Conservation (phyloP, 1,140 invertebrate species). For the Cotesia chilonis region DNA sequence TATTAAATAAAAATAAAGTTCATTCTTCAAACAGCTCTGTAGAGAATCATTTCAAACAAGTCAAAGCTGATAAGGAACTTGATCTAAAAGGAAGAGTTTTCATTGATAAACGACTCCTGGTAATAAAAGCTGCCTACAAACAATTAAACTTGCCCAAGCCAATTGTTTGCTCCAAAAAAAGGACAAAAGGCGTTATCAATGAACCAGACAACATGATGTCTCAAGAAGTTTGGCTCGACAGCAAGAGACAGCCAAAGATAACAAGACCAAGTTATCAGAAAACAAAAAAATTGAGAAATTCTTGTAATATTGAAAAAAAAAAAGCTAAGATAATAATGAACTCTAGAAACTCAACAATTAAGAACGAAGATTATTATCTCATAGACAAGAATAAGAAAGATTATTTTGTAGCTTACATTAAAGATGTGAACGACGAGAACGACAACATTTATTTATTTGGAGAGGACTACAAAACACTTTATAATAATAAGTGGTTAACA, state of each 20-base stretch:
- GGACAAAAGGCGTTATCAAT: not conserved
- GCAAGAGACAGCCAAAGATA: not conserved
- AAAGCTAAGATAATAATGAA: not conserved
- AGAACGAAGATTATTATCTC: not conserved
- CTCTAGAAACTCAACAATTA: not conserved
- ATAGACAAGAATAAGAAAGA: not conserved
- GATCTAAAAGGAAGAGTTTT: slow-evolving; percentile 20
- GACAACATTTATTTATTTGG: not conserved
- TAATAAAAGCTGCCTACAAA: slow-evolving; percentile 8
- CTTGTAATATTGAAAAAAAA: not conserved
- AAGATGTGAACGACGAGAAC: not conserved
- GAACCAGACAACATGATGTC: slow-evolving; percentile 17
- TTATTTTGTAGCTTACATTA: not conserved
- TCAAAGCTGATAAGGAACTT: slow-evolving; percentile 20
- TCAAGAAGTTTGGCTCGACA: not conserved
- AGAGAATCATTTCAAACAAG: slow-evolving; percentile 28
- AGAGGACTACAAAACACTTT: not conserved
- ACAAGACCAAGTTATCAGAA: not conserved
- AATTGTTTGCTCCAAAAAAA: not conserved
- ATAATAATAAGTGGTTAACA: not conserved
- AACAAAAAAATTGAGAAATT: slow-evolving; percentile 29
- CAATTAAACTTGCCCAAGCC: slow-evolving; percentile 14
- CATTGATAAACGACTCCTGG: slow-evolving; percentile 10
- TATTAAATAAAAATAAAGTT: slow-evolving; percentile 16
- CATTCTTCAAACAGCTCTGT: slow-evolving; percentile 20